Evolutionary conservation across 2,113 vertebrate genomes (phyloP).

Genomic region (Cyphomyrus plagiostoma): DNA sequence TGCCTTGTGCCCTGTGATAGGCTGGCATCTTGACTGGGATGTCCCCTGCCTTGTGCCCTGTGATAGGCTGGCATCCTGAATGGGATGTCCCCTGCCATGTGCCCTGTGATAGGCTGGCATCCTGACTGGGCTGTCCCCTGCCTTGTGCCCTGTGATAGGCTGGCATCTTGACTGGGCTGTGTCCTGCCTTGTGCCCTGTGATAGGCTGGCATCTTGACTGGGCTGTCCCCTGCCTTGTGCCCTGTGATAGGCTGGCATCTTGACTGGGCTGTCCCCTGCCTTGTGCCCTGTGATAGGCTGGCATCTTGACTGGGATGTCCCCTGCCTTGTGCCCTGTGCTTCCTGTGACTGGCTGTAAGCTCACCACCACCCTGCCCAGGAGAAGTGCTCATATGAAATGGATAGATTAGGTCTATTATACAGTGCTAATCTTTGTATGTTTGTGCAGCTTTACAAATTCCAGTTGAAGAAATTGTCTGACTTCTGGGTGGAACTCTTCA

Average conservation of each 20-base stretch:
- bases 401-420: not conserved
- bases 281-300: not conserved
- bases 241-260: too few species aligned
- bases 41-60: not conserved
- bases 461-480: not conserved
- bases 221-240: too few species aligned
- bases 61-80: not conserved
- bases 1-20: not conserved
- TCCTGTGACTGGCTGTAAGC: not conserved
- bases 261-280: too few species aligned
- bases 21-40: not conserved
- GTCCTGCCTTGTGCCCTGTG: too few species aligned
- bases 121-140: not conserved
- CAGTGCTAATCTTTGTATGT: not conserved
- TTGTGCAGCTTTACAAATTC: not conserved
- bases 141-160: not conserved
- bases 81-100: not conserved
- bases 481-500: not conserved
- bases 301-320: not conserved
- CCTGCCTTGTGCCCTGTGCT: not conserved
- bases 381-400: not conserved
- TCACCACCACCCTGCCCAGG: not conserved
- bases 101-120: not conserved
- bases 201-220: not conserved
- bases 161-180: not conserved